phyloP scores from a whole-genome alignment of 2,797 vertebrate genomes.

The Fundulus diaphanus region DNA sequence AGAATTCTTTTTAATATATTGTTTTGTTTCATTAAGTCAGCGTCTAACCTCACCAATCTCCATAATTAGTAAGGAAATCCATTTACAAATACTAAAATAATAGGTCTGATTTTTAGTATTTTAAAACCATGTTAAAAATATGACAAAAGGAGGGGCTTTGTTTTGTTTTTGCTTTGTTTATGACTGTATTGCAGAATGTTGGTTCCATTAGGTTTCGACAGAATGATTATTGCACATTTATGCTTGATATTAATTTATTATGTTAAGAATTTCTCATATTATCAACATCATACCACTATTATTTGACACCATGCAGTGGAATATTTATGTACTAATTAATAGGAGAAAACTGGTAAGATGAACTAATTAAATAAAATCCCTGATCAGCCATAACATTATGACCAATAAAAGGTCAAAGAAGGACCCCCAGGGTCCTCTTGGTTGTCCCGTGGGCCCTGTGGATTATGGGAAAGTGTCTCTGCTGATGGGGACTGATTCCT shows the following conservation, averaged over 20 bases:
- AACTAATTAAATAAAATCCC: conserved; percentile 10
- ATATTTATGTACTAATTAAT: conserved; percentile 23
- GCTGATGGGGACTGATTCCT: neutral
- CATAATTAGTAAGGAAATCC: conserved; percentile 9
- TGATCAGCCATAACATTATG: conserved; percentile 10
- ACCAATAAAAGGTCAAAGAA: neutral
- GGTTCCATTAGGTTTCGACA: neutral
- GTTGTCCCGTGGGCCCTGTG: neutral
- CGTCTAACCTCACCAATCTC: conserved; percentile 38
- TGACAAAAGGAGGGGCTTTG: neutral
- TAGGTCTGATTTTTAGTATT: conserved; percentile 13
- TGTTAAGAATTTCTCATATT: neutral
- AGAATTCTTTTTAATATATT: neutral
- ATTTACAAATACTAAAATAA: conserved; percentile 8
- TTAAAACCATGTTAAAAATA: conserved; percentile 8
- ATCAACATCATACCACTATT: neutral
- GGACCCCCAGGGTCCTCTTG: too few relatives aligned
- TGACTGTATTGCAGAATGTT: neutral
- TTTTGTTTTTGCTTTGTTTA: neutral
- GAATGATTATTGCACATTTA: neutral
- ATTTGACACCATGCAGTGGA: conserved; percentile 8
- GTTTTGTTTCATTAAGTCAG: conserved; percentile 14
- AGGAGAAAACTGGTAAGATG: neutral
- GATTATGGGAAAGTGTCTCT: neutral
- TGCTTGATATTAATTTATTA: neutral